Percentiles rank a stretch among this genome's conserved stretches.
phyloP scores from a whole-genome alignment of 2,888 invertebrate genomes.

The Chirona hameri region DNA sequence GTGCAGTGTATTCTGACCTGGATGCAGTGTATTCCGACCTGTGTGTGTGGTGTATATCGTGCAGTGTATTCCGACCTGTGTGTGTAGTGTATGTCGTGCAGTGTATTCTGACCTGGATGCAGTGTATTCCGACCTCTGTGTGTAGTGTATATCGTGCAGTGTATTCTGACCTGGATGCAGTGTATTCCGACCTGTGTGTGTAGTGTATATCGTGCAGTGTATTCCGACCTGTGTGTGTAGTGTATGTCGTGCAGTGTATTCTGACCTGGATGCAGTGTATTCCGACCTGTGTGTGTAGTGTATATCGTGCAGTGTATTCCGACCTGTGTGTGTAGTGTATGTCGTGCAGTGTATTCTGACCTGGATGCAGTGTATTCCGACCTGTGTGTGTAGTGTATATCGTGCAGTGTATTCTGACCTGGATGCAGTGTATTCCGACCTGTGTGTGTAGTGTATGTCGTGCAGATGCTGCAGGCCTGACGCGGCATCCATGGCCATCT shows the following conservation, averaged over 20 bases:
- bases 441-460: conserved; percentile 39
- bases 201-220: no score
- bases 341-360: not conserved
- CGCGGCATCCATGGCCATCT: conserved; percentile 37
- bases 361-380: not conserved
- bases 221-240: not conserved
- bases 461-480: conserved; percentile 39
- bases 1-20: not conserved
- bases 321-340: not conserved
- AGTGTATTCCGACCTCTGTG: conserved; percentile 1
- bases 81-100: not conserved
- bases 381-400: no score
- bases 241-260: no score
- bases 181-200: not conserved
- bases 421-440: conserved; percentile 29
- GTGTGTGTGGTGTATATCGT: not conserved
- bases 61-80: not conserved
- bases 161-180: not conserved
- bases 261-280: no score
- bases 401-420: no score
- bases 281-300: conserved; percentile 38
- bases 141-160: not conserved
- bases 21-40: not conserved
- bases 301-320: conserved; percentile 35
- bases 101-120: conserved; percentile 33